phyloP scores from a whole-genome alignment of 2,113 vertebrate genomes.

The Aphelocoma coerulescens region DNA sequence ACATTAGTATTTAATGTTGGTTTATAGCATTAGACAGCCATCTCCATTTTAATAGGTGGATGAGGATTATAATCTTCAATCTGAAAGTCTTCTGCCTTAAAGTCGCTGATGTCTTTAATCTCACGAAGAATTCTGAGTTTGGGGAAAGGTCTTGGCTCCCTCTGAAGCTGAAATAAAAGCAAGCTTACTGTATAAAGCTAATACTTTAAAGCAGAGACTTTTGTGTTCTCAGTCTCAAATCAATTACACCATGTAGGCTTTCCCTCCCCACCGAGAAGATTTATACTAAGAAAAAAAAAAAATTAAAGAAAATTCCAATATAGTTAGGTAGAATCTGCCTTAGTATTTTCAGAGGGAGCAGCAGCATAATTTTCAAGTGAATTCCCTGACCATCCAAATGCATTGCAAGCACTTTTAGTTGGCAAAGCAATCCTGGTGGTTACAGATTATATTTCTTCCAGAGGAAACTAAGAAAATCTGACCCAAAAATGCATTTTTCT shows the following conservation, averaged over 20 bases:
- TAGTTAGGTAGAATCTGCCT: background rate
- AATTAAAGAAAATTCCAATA: background rate
- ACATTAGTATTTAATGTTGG: background rate
- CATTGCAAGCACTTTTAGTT: background rate
- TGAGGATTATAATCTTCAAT: slow-evolving; percentile 90
- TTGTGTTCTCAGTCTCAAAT: background rate
- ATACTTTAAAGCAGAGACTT: background rate
- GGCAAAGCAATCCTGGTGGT: background rate
- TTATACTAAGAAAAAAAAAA: background rate
- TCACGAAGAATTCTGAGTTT: slow-evolving; percentile 87
- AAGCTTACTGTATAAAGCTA: background rate
- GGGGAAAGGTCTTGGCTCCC: slow-evolving; percentile 89
- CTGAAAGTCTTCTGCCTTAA: slow-evolving; percentile 88
- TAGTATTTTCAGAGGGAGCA: background rate
- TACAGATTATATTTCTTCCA: background rate
- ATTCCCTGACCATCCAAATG: background rate
- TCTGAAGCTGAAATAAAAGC: slow-evolving; percentile 81
- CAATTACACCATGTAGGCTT: background rate
- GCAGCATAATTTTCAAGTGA: background rate
- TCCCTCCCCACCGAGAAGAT: background rate
- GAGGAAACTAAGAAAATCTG: background rate
- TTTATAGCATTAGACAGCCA: slow-evolving; percentile 81
- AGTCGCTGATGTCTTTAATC: slow-evolving; percentile 85
- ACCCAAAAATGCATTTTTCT: background rate
- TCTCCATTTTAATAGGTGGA: slow-evolving; percentile 93